These are phyloP conservation scores for Spatulosminthurus flaviceps DNA, from an alignment of 2,888 invertebrate species.

Conservation along the genomic window DNA sequence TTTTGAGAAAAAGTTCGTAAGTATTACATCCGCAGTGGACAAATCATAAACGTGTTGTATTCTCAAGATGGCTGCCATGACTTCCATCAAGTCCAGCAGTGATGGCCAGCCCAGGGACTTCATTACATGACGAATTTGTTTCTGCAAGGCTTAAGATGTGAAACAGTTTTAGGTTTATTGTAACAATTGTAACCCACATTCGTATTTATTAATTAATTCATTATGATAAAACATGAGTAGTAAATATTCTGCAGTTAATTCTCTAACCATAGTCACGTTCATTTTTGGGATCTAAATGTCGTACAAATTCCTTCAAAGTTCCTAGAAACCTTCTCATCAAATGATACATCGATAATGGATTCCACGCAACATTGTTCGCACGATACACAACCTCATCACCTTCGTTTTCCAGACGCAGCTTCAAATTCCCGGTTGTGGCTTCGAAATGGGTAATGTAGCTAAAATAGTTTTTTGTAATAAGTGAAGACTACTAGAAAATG, in stretches of 20 bases:
- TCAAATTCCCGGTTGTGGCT: neutral
- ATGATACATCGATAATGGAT: neutral
- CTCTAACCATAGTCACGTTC: neutral
- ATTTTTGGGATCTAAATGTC: neutral
- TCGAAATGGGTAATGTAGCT: conserved; percentile 31
- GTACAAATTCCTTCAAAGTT: conserved; percentile 19
- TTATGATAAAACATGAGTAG: too few species aligned
- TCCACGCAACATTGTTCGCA: conserved; percentile 14
- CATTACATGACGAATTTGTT: conserved; percentile 2
- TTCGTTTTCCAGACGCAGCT: neutral
- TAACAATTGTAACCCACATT: too few species aligned
- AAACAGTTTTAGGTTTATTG: too few species aligned
- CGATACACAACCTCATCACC: neutral
- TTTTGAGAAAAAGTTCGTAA: too few species aligned
- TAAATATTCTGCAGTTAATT: too few species aligned
- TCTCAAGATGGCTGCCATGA: conserved; percentile 14
- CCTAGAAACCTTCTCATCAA: conserved; percentile 31
- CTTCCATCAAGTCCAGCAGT: neutral
- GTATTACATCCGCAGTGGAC: conserved; percentile 16
- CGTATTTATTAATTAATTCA: too few species aligned
- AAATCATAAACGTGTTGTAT: conserved; percentile 30
- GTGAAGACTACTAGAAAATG: too few species aligned
- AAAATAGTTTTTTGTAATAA: too few species aligned
- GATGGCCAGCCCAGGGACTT: conserved; percentile 18
- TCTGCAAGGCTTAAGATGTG: conserved; percentile 26